phyloP scores from a whole-genome alignment of 1,140 invertebrate species.

The Mamestra configurata region DNA sequence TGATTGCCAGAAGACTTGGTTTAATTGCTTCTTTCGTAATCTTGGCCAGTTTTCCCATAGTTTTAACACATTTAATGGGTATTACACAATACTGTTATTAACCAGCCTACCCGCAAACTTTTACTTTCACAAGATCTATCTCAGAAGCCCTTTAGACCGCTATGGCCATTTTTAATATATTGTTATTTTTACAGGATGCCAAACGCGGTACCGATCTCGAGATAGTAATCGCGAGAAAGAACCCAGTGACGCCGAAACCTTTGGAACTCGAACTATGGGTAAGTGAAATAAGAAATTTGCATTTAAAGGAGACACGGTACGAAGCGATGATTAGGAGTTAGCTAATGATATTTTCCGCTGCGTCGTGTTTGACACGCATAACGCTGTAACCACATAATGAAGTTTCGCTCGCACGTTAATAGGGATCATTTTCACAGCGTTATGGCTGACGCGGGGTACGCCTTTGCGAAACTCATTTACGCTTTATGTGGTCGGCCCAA shows the following conservation, averaged over 20 bases:
- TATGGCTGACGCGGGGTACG: constrained; percentile 67
- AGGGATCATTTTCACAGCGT: constrained; percentile 76
- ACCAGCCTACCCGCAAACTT: neutral
- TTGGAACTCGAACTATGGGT: constrained; percentile 94
- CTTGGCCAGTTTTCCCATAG: neutral
- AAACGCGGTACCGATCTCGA: constrained; percentile 94
- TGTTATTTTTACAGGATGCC: constrained; percentile 89
- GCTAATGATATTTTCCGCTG: constrained; percentile 72
- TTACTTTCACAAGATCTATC: neutral
- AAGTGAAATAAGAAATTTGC: constrained; percentile 65
- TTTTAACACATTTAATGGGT: neutral
- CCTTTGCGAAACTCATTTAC: constrained; percentile 62
- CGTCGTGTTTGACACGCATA: constrained; percentile 71
- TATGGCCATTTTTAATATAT: neutral
- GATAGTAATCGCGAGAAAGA: constrained; percentile 93
- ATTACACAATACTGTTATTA: neutral
- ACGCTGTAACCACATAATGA: constrained; percentile 80
- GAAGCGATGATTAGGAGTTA: constrained; percentile 64
- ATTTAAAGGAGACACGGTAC: constrained; percentile 61
- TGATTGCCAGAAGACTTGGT: no score
- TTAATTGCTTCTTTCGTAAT: neutral
- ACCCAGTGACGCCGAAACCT: constrained; percentile 92
- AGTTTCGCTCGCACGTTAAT: constrained; percentile 77
- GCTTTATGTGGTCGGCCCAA: constrained; percentile 59
- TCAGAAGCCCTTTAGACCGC: neutral